phyloP scores from a whole-genome alignment of 2,113 vertebrate genomes.

The Neotoma lepida region DNA sequence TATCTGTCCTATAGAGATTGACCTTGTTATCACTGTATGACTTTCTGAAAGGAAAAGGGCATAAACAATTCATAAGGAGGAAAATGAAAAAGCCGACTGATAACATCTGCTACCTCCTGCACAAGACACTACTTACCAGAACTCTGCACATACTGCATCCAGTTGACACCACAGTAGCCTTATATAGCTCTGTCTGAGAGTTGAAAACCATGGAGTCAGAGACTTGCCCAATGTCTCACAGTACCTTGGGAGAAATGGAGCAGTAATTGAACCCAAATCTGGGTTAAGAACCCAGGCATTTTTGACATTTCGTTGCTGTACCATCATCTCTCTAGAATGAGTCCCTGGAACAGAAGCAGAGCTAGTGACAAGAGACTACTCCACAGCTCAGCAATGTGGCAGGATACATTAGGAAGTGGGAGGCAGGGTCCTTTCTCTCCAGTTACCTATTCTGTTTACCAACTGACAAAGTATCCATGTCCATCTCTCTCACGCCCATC shows the following conservation, averaged over 20 bases:
- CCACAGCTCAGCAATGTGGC: too few species aligned
- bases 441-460: not conserved
- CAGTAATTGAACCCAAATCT: slow-evolving; percentile 6
- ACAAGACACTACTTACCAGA: not conserved
- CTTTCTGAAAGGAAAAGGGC: slow-evolving; percentile 3
- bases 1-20: not conserved
- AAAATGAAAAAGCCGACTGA: slow-evolving; percentile 23
- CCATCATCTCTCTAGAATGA: not conserved
- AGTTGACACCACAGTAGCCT: not conserved
- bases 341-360: not conserved
- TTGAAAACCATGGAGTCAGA: slow-evolving; percentile 22
- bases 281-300: not conserved
- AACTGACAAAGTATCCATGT: not conserved
- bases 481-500: not conserved
- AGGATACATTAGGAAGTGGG: not conserved
- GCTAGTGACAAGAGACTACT: not conserved
- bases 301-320: not conserved
- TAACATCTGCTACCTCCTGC: not conserved
- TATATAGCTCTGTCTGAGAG: not conserved
- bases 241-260: not conserved
- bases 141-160: not conserved
- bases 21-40: not conserved
- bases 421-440: not conserved
- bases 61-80: not conserved
- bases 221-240: not conserved